phyloP scores from a whole-genome alignment of 2,888 invertebrate species.

The Athrips mouffetella region DNA sequence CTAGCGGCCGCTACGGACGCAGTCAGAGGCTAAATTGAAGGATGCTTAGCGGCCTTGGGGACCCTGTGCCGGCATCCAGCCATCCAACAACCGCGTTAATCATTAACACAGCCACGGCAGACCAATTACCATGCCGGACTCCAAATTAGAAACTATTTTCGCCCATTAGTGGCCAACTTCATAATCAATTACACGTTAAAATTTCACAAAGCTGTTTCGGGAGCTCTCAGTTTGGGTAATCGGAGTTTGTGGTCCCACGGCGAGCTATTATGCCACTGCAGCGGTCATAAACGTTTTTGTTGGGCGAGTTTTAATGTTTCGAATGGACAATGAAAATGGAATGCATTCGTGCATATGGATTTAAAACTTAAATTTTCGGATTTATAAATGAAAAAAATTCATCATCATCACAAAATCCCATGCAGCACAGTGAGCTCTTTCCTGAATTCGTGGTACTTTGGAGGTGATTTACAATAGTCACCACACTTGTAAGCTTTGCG shows the following conservation, averaged over 20 bases:
- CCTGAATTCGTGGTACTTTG: no score
- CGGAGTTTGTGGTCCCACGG: constrained; percentile 77
- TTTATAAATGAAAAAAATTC: no score
- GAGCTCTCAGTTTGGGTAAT: constrained; percentile 71
- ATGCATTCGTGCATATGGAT: neutral
- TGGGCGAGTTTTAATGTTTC: constrained; percentile 62
- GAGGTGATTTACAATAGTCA: no score
- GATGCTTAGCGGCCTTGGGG: constrained; percentile 35
- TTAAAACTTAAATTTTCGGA: no score
- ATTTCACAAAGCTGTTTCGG: constrained; percentile 71
- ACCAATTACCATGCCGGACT: constrained; percentile 68
- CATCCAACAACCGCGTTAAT: constrained; percentile 54
- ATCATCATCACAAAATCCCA: no score
- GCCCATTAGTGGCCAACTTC: constrained; percentile 75
- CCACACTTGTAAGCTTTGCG: no score
- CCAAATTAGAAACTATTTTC: constrained; percentile 78
- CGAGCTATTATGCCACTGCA: constrained; percentile 63
- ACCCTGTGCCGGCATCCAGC: constrained; percentile 43
- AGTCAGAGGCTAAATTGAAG: constrained; percentile 44
- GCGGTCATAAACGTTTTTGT: constrained; percentile 70
- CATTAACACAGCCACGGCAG: constrained; percentile 66
- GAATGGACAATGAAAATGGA: neutral
- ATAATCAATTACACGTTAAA: constrained; percentile 77
- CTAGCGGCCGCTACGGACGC: constrained; percentile 8
- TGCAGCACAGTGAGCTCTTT: no score